Evolutionary conservation across 2,888 invertebrate genomes (phyloP).

Genomic region (Agriopis marginaria): DNA sequence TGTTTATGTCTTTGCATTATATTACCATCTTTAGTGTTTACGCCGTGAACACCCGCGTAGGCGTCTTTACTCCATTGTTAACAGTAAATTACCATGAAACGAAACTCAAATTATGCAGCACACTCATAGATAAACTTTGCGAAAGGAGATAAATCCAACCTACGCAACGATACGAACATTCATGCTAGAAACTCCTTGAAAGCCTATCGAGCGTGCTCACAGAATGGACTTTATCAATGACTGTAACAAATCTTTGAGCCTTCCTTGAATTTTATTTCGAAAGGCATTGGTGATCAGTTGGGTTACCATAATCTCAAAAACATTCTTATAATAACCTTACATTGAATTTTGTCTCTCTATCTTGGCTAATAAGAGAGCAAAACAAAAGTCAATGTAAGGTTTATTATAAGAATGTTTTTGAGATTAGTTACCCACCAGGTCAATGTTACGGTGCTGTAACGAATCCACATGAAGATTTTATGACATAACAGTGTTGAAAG

Average conservation of each 20-base stretch:
- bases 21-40: slow-evolving; percentile 29
- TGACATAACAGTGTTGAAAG: slow-evolving; percentile 1
- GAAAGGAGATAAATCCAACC: slow-evolving; percentile 47
- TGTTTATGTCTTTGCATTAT: slow-evolving; percentile 21
- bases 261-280: slow-evolving; percentile 8
- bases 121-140: slow-evolving; percentile 40
- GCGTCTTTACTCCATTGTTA: slow-evolving; percentile 45
- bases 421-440: background rate
- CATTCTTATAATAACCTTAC: too few relatives aligned
- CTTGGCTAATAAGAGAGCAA: too few relatives aligned
- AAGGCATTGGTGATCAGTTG: background rate
- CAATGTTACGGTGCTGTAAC: background rate
- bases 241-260: background rate
- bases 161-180: slow-evolving; percentile 36
- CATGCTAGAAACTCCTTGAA: slow-evolving; percentile 1
- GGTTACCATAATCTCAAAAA: too few relatives aligned
- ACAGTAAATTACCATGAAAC: slow-evolving; percentile 33
- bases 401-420: background rate
- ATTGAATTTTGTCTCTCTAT: too few relatives aligned
- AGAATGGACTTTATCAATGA: background rate
- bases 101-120: slow-evolving; percentile 32
- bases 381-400: too few relatives aligned
- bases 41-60: slow-evolving; percentile 38
- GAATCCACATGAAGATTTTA: background rate
- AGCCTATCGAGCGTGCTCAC: background rate